phyloP scores from a whole-genome alignment of 2,888 invertebrate species.

The Zaprionus obscuricornis region DNA sequence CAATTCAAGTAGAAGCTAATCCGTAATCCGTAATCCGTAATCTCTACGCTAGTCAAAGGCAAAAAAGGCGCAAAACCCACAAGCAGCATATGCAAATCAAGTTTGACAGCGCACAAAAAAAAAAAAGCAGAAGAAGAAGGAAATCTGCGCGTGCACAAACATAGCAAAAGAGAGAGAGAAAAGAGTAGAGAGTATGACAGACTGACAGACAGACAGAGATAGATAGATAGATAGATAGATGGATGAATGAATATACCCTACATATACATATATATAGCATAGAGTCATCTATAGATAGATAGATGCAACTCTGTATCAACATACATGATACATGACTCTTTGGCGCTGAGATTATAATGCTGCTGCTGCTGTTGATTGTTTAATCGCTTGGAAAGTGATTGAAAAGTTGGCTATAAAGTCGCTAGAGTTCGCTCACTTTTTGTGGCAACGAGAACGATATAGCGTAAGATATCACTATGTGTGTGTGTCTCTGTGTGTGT shows the following conservation, averaged over 20 bases:
- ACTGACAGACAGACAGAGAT: constrained; percentile 16
- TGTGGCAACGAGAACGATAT: no score
- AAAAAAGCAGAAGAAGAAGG: constrained; percentile 4
- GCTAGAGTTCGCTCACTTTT: constrained; percentile 22
- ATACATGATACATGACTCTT: constrained; percentile 70
- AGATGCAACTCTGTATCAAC: constrained; percentile 18
- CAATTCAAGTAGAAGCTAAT: constrained; percentile 37
- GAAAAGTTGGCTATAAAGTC: constrained; percentile 69
- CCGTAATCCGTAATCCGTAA: constrained; percentile 37
- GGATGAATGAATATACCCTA: no score
- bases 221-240: constrained; percentile 2
- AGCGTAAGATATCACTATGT: not conserved
- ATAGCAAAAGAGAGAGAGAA: constrained; percentile 13
- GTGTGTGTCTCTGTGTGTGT: not conserved
- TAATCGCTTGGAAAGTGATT: constrained; percentile 78
- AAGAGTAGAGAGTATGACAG: not conserved
- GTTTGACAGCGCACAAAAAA: constrained; percentile 61
- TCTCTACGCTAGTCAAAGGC: not conserved
- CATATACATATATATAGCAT: constrained; percentile 16
- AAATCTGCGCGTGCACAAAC: constrained; percentile 32
- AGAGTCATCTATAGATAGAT: constrained; percentile 1
- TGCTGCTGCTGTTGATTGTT: constrained; percentile 72
- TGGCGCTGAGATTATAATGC: constrained; percentile 67
- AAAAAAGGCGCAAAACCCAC: constrained; percentile 40
- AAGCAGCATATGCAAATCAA: constrained; percentile 73